These are phyloP conservation scores for Nesogale talazaci DNA, from an alignment of 2,113 vertebrate genomes.

Conservation along the genomic window DNA sequence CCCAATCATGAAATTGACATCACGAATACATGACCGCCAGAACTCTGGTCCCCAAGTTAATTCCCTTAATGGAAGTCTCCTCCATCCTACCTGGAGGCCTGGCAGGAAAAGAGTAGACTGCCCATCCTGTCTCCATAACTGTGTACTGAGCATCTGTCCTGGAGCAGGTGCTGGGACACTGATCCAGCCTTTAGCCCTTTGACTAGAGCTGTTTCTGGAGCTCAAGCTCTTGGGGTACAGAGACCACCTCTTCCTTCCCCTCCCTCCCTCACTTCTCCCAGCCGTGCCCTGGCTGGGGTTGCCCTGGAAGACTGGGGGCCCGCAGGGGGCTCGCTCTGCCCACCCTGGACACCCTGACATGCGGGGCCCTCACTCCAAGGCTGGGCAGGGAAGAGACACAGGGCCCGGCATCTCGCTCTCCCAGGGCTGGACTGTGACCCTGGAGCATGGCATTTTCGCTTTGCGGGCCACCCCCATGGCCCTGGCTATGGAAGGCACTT, in stretches of 20 bases:
- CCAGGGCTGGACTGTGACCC: not conserved
- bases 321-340: accelerated
- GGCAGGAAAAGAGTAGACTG: not conserved
- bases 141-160: not conserved
- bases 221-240: not conserved
- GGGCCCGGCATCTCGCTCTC: no score
- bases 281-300: not conserved
- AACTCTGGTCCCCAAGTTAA: not conserved
- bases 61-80: not conserved
- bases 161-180: not conserved
- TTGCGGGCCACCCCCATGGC: not conserved
- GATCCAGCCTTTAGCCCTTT: not conserved
- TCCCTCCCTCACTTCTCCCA: not conserved
- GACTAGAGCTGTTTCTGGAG: not conserved
- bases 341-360: not conserved
- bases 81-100: not conserved
- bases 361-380: no score
- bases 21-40: no score
- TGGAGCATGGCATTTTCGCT: not conserved
- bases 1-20: no score
- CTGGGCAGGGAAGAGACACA: no score
- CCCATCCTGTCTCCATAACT: not conserved
- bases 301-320: accelerated
- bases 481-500: not conserved
- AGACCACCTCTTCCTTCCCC: not conserved